These are phyloP conservation scores for Ginglymostoma cirratum DNA, from an alignment of 2,113 vertebrate genomes.

Conservation along the genomic window DNA sequence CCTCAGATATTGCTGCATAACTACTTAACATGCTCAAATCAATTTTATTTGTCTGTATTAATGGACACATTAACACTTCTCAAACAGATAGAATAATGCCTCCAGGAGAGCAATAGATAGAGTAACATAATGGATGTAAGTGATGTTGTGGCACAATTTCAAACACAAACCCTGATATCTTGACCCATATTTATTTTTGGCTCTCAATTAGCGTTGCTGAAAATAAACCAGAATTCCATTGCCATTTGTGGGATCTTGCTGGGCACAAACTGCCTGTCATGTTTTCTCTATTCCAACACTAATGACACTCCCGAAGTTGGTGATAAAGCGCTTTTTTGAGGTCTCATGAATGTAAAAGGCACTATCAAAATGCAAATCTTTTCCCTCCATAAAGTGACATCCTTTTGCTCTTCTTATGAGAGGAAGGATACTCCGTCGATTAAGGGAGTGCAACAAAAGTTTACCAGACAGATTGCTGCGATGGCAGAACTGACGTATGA, in stretches of 20 bases:
- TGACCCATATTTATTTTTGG: not conserved
- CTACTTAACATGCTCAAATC: too few relatives aligned
- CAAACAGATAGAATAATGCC: not conserved
- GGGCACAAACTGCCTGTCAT: not conserved
- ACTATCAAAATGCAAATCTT: not conserved
- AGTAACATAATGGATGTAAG: not conserved
- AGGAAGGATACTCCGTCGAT: too few relatives aligned
- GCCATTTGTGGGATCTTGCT: not conserved
- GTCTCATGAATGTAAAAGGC: not conserved
- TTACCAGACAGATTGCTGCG: too few relatives aligned
- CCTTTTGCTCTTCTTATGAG: too few relatives aligned
- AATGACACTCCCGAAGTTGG: not conserved
- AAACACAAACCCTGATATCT: too few relatives aligned
- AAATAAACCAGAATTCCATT: not conserved
- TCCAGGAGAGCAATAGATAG: not conserved
- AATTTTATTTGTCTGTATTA: not conserved
- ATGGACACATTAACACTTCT: not conserved
- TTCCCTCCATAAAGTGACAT: not conserved
- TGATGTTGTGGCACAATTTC: not conserved
- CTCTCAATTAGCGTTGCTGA: not conserved
- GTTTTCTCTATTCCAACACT: not conserved
- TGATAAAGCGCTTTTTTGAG: not conserved
- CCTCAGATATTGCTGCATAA: too few relatives aligned
- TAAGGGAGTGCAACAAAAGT: too few relatives aligned
- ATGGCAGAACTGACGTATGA: too few relatives aligned